Percentiles rank a stretch among this genome's conserved stretches.
Conservation (phyloP, 2,113 vertebrate genomes). For the Vulpes vulpes region DNA sequence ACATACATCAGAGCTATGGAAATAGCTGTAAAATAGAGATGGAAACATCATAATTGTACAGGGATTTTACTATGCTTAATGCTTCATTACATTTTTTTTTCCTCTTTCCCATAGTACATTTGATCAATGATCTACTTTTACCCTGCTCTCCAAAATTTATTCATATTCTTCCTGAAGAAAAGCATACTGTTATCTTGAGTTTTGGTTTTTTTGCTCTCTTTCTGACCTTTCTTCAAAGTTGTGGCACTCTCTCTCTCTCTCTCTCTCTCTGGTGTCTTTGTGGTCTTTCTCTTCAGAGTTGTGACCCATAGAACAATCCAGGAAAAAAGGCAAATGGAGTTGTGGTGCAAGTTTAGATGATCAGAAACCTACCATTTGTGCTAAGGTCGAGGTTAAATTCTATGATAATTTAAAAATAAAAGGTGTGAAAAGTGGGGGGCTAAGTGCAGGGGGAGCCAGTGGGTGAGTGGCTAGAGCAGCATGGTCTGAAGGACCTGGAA, state of each 20-base stretch:
- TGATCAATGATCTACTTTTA: neutral
- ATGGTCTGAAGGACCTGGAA: neutral
- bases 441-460: neutral
- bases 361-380: neutral
- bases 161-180: neutral
- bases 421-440: neutral
- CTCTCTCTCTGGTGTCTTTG: neutral
- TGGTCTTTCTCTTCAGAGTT: neutral
- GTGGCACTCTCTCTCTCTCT: neutral
- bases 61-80: neutral
- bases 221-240: neutral
- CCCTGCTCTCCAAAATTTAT: neutral
- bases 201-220: neutral
- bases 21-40: neutral
- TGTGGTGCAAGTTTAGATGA: neutral
- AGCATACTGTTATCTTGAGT: neutral
- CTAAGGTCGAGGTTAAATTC: neutral
- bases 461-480: fast-evolving
- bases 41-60: neutral
- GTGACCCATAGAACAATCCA: neutral
- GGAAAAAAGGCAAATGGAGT: neutral
- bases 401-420: neutral
- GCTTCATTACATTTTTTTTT: neutral
- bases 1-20: neutral
- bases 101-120: neutral